phyloP scores from a whole-genome alignment of 2,797 vertebrate species.

The Pangasius krempfi region DNA sequence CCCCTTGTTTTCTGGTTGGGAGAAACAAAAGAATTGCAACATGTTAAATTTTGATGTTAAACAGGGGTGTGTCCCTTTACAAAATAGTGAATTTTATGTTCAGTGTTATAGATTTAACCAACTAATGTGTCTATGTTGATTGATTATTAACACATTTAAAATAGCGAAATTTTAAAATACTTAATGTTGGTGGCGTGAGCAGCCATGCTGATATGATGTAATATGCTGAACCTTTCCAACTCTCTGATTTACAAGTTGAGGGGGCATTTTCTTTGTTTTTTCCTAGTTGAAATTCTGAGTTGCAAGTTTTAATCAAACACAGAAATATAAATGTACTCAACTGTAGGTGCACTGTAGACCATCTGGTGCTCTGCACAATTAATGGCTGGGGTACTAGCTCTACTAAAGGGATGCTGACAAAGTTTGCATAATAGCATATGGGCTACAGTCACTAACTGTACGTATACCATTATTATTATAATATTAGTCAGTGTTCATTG shows the following conservation, averaged over 20 bases:
- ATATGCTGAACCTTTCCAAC: too few species aligned
- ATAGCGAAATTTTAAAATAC: neutral
- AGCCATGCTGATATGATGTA: neutral
- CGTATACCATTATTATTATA: neutral
- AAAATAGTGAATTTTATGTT: neutral
- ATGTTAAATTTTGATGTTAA: neutral
- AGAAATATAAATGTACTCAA: neutral
- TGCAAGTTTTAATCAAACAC: neutral
- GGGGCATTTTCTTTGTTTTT: neutral
- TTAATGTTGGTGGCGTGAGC: neutral
- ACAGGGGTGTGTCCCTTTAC: neutral
- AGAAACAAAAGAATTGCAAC: neutral
- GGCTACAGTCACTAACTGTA: neutral
- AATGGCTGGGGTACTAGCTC: neutral
- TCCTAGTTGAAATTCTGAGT: neutral
- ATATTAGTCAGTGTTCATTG: neutral
- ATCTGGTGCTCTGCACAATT: neutral
- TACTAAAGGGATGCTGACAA: neutral
- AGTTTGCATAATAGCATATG: neutral
- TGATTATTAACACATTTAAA: neutral
- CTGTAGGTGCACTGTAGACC: neutral
- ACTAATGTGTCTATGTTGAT: neutral
- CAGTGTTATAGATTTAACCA: neutral
- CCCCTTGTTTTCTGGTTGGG: neutral
- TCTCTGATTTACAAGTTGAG: neutral